Evolutionary conservation across 2,888 invertebrate species (phyloP), one percentile per base, ranked within the genome.

Genomic region (Diarsia rubi): DNA sequence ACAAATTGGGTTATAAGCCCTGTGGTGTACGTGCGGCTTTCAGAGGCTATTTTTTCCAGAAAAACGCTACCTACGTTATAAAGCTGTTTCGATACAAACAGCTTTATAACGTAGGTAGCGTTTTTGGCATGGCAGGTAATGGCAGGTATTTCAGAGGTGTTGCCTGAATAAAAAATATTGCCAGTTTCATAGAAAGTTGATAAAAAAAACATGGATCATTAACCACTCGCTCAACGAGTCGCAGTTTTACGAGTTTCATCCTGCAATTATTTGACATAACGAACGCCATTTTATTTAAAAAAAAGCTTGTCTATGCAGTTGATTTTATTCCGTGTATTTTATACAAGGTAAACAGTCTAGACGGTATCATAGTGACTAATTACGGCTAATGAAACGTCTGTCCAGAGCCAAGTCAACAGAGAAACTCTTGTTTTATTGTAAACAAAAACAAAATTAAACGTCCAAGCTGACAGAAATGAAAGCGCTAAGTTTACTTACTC

Each of bases 1-100:
- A 81, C 75, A 85, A 81, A 87, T 79, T 75, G 73, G 44, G 37
- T 69, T 75, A 74, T 79, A 83, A 87, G 75, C 67, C 66, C 47
- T 57, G 49, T 67, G 12, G 63, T 65, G 63, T 71, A 73, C 70
- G 60, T 60, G 72, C 49, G 54, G 49, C 47, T 49, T 85, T 81
- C 44, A 74, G 72, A 67, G 44, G 72, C 62, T 21, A 70, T 78
- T 73, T 79, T 77, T 27, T 64, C 12, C 27, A 49, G 47, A 67
- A 82, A 73, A 73, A 73, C 54, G 44, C 45, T 42, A 73, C 45
- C 45, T 42, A 73, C 45, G n/a, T n/a, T 42, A 66, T 49, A 47
- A 62, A 65, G 21, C 49, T n/a, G n/a, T n/a, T n/a, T n/a, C n/a
- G n/a, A n/a, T n/a, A n/a, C n/a, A n/a, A n/a, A n/a, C n/a, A n/a